Base-by-base conservation (phyloP, 2,113 vertebrate species). In the Albula glossodonta region DNA sequence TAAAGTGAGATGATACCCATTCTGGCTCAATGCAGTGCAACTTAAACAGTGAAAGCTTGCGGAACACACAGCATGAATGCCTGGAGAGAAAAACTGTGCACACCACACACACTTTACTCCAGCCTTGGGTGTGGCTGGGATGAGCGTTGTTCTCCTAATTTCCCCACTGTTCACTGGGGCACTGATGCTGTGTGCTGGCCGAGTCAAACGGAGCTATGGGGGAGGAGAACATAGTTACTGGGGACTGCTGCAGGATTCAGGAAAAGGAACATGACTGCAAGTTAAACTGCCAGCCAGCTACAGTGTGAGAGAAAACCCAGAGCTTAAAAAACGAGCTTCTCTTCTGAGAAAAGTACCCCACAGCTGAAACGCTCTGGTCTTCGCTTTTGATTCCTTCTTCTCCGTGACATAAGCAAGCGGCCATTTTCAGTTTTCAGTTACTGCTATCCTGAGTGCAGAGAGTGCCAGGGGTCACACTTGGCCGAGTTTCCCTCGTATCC, bases 1-100 rank as follows among this genome's bases (percentile, higher is more conserved):
- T 25, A 60, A 19, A 53, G 79, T 51, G 80, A 52, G 85, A 56
- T 48, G 77, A 60, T 41, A 84, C 41, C 74, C 51, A 84, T 63
- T 78, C 85, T 74, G 51, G 85, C 52, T 51, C 53, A 9, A 2
- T 56, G 53, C 12, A 41, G 31, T 41, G 31, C 31, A 41, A 41
- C 31, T 41, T 41, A 41, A 41, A 41, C 31, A 41, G 31, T 41
- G 31, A 41, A 41, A 41, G 0, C 31, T 41, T 41, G 0, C 31
- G 1, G 31, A 41, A 41, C 31, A 41, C 31, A 41, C 31, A 41
- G 31, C 31, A 41, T 41, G 31, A 41, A 41, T 41, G 31, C 31
- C 31, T 41, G 31, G 31, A 41, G 31, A 41, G 66, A 70, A 41
- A 41, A 41, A 41, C 31, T 12, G 12, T 56, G 53, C 53, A 56